Evolutionary conservation across 2,888 invertebrate genomes (phyloP), one percentile per base, ranked within the genome.

Genomic region (Teinopalpus imperialis): DNA sequence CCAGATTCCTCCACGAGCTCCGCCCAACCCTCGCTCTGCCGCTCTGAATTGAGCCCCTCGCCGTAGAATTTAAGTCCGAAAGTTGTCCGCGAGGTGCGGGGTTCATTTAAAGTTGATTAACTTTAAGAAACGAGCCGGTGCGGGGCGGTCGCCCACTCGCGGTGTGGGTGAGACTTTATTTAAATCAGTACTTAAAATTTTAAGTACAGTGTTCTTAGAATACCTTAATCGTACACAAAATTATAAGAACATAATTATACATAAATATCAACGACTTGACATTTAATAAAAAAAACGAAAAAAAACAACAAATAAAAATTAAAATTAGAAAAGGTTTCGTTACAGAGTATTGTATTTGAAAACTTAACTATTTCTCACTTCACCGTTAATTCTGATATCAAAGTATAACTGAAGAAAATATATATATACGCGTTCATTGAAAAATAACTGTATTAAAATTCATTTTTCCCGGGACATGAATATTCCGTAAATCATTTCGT

Each of bases 91-190:
- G 42, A 36, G 41, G 54, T 45, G 51, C 54, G 58, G 53, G 70
- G 72, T 72, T 81, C 77, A 82, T 85, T 85, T 85, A 85, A 86
- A 85, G 83, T 87, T 86, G 87, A 87, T 87, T 87, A 88, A 86
- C 87, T 85, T 87, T 81, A 74, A 81, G 86, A 85, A 81, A 81
- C 83, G 85, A 83, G 83, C 26, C 34, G 42, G 18, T 21, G 36
- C 44, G 36, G 37, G 24, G 24, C 14, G 18, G 13, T 21, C 27
- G 30, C 36, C 16, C 23, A 30, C 36, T 27, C 20, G 18, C 37
- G 37, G 12, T 23, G 23, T 23, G 31, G 18, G 14, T 3, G 18
- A 23, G 20, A 18, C 44, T 44, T 44, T 39, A 44, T 44, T 44
- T 37, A 45, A 39, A 45, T 39, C 39, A 27, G 26, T 32, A 27